phyloP scores from a whole-genome alignment of 2,888 invertebrate species.

The Drosophila leonis region DNA sequence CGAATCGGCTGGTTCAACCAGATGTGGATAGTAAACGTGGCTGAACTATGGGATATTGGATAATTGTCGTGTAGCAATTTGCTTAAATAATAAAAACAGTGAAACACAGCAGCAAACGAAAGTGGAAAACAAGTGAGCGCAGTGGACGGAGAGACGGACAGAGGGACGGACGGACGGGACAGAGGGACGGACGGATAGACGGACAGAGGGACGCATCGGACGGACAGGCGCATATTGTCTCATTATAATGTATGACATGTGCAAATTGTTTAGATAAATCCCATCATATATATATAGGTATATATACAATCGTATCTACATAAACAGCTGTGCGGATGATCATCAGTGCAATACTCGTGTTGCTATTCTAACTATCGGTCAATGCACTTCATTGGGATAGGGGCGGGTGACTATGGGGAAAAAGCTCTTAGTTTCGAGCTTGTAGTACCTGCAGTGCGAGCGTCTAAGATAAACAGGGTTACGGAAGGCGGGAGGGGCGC shows the following conservation, averaged over 20 bases:
- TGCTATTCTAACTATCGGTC: constrained; percentile 50
- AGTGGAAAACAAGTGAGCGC: not conserved
- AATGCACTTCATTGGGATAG: constrained; percentile 41
- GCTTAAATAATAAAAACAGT: not conserved
- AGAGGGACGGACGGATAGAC: not conserved
- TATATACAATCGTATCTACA: constrained; percentile 1
- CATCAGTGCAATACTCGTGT: constrained; percentile 1
- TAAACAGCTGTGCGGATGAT: constrained; percentile 2
- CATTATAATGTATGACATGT: constrained; percentile 14
- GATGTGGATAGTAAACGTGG: not conserved
- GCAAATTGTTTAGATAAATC: constrained; percentile 2
- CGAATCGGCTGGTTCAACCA: not conserved
- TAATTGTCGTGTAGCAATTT: constrained; percentile 8
- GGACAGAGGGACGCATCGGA: too few relatives aligned
- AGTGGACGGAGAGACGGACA: not conserved
- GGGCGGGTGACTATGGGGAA: not conserved
- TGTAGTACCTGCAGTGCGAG: constrained; percentile 18
- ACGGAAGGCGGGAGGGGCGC: not conserved
- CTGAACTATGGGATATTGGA: not conserved
- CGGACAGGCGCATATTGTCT: too few relatives aligned
- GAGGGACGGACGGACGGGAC: not conserved
- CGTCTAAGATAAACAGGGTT: constrained; percentile 44
- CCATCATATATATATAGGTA: not conserved
- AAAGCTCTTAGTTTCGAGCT: constrained; percentile 16
- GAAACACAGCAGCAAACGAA: not conserved